Evolutionary conservation across 2,113 vertebrate genomes (phyloP), one percentile per base, ranked within the genome.

Genomic region (Aptenodytes forsteri): DNA sequence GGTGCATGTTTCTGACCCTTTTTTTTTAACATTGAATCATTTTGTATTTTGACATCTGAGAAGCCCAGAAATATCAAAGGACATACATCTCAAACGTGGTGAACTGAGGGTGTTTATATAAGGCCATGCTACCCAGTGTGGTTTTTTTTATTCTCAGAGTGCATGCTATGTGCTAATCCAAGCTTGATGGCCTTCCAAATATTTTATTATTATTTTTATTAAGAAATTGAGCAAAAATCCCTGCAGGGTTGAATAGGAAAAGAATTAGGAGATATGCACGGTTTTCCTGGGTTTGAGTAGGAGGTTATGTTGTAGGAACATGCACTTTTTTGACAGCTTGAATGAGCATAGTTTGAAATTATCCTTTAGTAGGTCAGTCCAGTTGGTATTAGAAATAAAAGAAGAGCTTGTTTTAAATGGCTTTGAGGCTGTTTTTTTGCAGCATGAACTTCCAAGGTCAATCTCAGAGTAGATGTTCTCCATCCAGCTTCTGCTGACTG

Each of bases 1-100:
- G 52, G 34, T 67, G 16, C 26, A n/a, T 76, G 69, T 40, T 86
- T 78, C 79, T 92, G 93, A 82, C 67, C 71, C 30, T 5, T 56
- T 66, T 72, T 71, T 70, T 23, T 34, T 52, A 65, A 62, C 0
- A 0, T 81, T 95, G 87, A 83, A 66, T 90, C 82, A 88, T 77
- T 86, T 89, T 14, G 10, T 87, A 30, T 95, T 90, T 65, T 89
- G 82, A 87, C 42, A 97, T 93, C 84, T 70, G 87, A 83, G 94
- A 96, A 95, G 79, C 85, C 49, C 62, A 42, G 55, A 71, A 92
- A n/a, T 93, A 64, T 46, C 78, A 59, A 72, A 88, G 73, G 62
- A 38, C 30, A 10, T 55, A 36, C 10, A 46, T 79, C 34, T 86
- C 71, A 52, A 79, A 38, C 5, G 3, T 62, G 67, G 13, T 81